These are phyloP conservation scores for Neoascia interrupta DNA, from an alignment of 2,888 invertebrate species.

Conservation along the genomic window DNA sequence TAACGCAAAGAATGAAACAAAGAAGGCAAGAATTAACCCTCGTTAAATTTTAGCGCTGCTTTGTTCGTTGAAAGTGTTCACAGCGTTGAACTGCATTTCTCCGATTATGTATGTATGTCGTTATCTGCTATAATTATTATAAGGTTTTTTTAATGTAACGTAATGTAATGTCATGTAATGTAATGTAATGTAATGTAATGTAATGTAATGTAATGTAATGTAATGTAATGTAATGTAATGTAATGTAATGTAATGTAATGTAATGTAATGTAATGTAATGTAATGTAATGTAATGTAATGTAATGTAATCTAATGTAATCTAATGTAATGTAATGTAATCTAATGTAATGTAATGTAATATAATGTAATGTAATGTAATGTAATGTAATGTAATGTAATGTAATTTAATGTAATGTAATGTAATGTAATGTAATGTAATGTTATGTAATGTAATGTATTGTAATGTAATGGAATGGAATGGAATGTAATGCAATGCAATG, in stretches of 20 bases:
- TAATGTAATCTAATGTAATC: not conserved
- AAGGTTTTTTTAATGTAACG: no score
- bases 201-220: not conserved
- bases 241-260: not conserved
- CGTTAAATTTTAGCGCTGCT: no score
- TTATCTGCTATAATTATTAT: no score
- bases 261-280: slow-evolving; percentile 4
- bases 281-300: slow-evolving; percentile 3
- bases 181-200: not conserved
- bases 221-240: not conserved
- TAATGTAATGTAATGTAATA: slow-evolving; percentile 7
- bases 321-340: slow-evolving; percentile 5
- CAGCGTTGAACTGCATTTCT: no score
- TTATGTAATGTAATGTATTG: not conserved
- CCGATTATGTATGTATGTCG: no score
- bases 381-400: slow-evolving; percentile 1
- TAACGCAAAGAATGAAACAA: no score
- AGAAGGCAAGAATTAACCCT: no score
- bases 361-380: slow-evolving; percentile 10
- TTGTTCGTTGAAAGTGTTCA: no score
- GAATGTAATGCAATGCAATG: not conserved
- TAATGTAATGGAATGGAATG: not conserved
- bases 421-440: not conserved
- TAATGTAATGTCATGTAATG: not conserved
- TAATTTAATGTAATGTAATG: slow-evolving; percentile 1